Evolutionary conservation across 2,888 invertebrate genomes (phyloP).

Genomic region (Pristionchus arcanus): DNA sequence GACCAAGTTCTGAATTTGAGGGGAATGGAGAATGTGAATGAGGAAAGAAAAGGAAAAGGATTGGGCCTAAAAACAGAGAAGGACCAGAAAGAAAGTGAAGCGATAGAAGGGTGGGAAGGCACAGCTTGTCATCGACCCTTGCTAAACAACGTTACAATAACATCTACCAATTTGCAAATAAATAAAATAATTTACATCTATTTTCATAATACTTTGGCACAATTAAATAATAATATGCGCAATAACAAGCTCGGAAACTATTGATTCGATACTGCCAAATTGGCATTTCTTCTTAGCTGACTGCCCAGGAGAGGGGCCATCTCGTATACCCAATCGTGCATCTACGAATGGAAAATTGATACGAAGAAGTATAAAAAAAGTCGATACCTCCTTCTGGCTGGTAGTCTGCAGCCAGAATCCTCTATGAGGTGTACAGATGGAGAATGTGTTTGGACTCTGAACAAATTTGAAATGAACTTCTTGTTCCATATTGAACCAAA

Average conservation of each 20-base stretch:
- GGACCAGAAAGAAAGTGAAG: not conserved
- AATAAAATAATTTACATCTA: too few relatives aligned
- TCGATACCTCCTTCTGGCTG: conserved; percentile 90
- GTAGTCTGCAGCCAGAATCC: conserved; percentile 97
- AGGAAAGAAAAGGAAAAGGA: not conserved
- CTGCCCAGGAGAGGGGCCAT: conserved; percentile 99
- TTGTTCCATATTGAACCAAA: too few relatives aligned
- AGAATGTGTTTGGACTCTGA: conserved; percentile 83
- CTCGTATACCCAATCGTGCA: conserved; percentile 97
- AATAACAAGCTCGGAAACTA: not conserved
- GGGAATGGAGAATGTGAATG: not conserved
- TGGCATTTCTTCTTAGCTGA: conserved; percentile 65
- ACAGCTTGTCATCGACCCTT: not conserved
- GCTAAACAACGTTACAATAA: conserved; percentile 24
- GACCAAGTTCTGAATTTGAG: too few relatives aligned
- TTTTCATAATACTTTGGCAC: too few relatives aligned
- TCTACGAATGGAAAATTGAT: conserved; percentile 62
- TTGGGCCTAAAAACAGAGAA: not conserved
- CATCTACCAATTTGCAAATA: too few relatives aligned
- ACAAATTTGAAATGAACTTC: not conserved
- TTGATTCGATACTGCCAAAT: not conserved
- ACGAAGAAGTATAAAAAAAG: not conserved
- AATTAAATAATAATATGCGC: not conserved
- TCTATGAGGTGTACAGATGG: conserved; percentile 97
- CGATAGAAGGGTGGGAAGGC: conserved; percentile 44